These are phyloP conservation scores for Malacoraja senta DNA, from an alignment of 2,797 vertebrate genomes.

Conservation along the genomic window DNA sequence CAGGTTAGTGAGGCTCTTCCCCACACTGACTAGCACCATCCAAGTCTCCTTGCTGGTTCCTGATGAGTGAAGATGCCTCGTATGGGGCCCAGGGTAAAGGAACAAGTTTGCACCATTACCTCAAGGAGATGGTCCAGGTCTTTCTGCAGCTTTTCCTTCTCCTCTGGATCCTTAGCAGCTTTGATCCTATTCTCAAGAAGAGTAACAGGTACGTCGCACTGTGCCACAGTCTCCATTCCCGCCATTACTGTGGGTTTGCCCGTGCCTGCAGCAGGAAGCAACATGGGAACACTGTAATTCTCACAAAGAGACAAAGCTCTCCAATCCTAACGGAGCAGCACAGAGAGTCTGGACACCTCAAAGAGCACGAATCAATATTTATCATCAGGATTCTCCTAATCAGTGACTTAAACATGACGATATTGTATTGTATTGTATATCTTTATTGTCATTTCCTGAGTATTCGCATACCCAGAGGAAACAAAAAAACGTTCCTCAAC, in stretches of 20 bases:
- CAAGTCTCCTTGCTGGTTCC: background rate
- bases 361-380: too few species aligned
- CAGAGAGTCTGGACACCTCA: background rate
- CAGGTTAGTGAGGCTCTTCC: background rate
- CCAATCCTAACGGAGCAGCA: background rate
- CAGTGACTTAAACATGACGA: too few species aligned
- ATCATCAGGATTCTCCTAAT: too few species aligned
- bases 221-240: background rate
- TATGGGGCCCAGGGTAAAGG: too few species aligned
- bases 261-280: background rate
- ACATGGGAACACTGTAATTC: background rate
- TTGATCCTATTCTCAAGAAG: slow-evolving; percentile 14
- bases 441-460: too few species aligned
- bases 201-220: background rate
- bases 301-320: background rate
- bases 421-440: too few species aligned
- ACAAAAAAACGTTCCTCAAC: too few species aligned
- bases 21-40: background rate
- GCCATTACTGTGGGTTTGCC: background rate
- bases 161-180: background rate
- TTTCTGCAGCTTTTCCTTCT: background rate
- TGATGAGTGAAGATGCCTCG: background rate
- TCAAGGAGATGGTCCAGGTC: background rate
- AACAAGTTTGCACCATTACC: background rate
- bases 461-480: too few species aligned